Evolutionary conservation across 2,888 invertebrate species (phyloP).

Genomic region (Stomorhina lunata): DNA sequence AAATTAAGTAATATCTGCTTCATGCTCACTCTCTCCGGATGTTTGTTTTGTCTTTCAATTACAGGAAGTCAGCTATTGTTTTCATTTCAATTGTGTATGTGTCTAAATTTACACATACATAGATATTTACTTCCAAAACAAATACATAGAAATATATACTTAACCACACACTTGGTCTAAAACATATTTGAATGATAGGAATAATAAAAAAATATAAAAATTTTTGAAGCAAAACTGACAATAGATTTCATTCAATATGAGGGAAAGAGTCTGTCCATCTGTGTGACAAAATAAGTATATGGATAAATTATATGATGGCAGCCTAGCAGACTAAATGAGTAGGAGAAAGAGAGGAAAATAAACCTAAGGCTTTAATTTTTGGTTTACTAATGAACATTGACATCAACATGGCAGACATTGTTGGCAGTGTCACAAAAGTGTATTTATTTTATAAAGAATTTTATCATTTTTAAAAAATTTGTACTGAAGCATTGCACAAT

Average conservation of each 20-base stretch:
- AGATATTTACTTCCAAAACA: background rate
- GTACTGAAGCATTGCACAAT: too few relatives aligned
- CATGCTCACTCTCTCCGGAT: background rate
- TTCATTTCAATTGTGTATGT: conserved; percentile 8
- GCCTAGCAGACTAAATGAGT: background rate
- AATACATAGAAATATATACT: background rate
- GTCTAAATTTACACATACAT: background rate
- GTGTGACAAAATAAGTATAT: conserved; percentile 4
- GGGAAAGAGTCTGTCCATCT: background rate
- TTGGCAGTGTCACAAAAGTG: conserved; percentile 23
- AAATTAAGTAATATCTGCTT: too few relatives aligned
- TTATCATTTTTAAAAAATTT: too few relatives aligned
- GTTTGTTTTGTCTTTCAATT: conserved; percentile 41
- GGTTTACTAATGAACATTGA: conserved; percentile 55
- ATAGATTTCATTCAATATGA: background rate
- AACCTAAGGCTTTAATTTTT: background rate
- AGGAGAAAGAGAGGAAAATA: background rate
- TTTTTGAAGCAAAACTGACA: conserved; percentile 1
- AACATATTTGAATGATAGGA: conserved; percentile 49
- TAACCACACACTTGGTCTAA: background rate
- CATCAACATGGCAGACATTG: conserved; percentile 53
- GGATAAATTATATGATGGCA: background rate
- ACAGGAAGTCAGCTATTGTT: conserved; percentile 41
- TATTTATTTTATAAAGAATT: conserved; percentile 25
- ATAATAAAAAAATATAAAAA: conserved; percentile 20